Base-by-base conservation (phyloP, 1,140 invertebrate genomes). In the Bombus turneri region DNA sequence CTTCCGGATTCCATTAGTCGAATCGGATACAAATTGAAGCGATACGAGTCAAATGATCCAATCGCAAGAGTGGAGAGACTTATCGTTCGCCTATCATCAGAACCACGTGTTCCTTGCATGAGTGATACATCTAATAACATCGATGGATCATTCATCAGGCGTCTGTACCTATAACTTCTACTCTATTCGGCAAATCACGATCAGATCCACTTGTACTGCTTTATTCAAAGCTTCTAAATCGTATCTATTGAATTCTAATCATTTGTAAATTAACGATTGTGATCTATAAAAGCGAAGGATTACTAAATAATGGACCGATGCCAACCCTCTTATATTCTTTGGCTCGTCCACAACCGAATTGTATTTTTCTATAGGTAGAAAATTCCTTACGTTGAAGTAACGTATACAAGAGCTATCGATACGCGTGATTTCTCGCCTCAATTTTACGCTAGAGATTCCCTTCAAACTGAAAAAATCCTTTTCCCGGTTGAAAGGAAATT, bases 121-220 rank as follows among this genome's bases (percentile, higher is more conserved):
- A 9, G 13, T n/a, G 64, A 80, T 68, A 47, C 31, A 37, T 47
- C 31, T 69, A 69, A 80, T 69, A 68, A 80, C 77, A 25, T 47
- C 77, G 41, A 47, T 28, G 31, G 43, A 69, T 80, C 78, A 53
- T 80, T 80, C 47, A 80, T 80, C 78, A 53, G 31, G 13, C 37
- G 6, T 13, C n/a, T 47, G 31, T 28, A 18, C 31, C 15, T 77
- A 2, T n/a, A 4, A 39, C 12, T 15, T 18, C 8, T 6, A 37
- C 15, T 3, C 6, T 6, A 41, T 13, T 9, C 25, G 12, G 37
- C 75, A 22, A 41, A 39, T 64, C 37, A 37, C 13, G 37, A 77
- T 57, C 31, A 12, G 31, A 53, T 74, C 5, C 37, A 28, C 12
- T n/a, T 15, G 37, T 13, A 53, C 41, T 8, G 25, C 18, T 15